Base-by-base conservation (phyloP, 2,113 vertebrate genomes). In the Aptenodytes patagonicus region DNA sequence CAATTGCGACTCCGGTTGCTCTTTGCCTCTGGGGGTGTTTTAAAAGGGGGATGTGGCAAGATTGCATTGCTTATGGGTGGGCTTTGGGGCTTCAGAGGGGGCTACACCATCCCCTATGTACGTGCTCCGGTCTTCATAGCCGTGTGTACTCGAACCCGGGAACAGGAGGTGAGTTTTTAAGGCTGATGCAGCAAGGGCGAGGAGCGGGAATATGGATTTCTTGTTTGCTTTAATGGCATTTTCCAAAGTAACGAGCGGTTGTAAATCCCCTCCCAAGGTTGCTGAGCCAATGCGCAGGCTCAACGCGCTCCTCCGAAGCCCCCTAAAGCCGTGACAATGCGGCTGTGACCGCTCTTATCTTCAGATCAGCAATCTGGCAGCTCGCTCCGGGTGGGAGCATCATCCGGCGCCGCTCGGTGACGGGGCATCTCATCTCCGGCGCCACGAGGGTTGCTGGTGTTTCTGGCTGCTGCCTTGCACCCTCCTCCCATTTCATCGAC, bases 281-380 rank as follows among this genome's bases (percentile, higher is more conserved):
- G 44, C 62, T 21, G 81, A 80, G 54, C 80, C 21, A 25, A n/a
- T 1, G 22, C 7, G 1, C 25, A 29, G 38, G 58, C 82, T 65
- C 66, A 14, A 0, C 1, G 1, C 0, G 0, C 38, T 66, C 11
- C 68, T 80, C 60, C 0, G 2, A 64, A n/a, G 36, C 55, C 70
- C 76, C 47, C 47, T 36, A 49, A 69, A 57, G 84, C 77, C 1
- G 1, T 7, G 19, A 32, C 49, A 18, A 4, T 1, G 1, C 0
- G 10, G 70, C 83, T 47, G 62, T 64, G 84, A 38, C 54, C 4
- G 1, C 47, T 49, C 22, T 61, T 22, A 24, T 65, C 80, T 42
- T 13, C 58, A 8, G 6, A 34, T 34, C 20, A 34, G 51, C 28
- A 18, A 16, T n/a, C 34, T 9, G 1, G 79, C 55, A 17, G 40